phyloP scores from a whole-genome alignment of 1,140 invertebrate species.

The Melitaea cinxia region DNA sequence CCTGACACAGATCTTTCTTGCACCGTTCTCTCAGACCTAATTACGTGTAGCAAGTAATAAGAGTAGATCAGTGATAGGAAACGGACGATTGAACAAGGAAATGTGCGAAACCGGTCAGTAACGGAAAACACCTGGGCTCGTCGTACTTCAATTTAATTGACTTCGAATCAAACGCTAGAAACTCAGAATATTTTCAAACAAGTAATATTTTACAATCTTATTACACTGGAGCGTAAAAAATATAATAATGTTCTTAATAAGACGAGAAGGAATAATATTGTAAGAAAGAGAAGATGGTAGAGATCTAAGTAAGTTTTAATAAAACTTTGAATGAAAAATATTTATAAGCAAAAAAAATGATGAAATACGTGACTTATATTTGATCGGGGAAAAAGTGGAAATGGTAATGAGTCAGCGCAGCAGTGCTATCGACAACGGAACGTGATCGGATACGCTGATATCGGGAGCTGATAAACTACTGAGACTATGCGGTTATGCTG shows the following conservation, averaged over 20 bases:
- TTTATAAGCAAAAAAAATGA: neutral
- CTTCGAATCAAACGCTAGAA: too few species aligned
- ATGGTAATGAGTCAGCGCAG: constrained; percentile 52
- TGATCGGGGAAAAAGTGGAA: constrained; percentile 18
- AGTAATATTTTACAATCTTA: too few species aligned
- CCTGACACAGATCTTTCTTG: constrained; percentile 64
- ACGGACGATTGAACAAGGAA: constrained; percentile 48
- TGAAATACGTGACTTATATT: constrained; percentile 1
- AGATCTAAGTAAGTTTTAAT: neutral
- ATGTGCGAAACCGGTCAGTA: constrained; percentile 36
- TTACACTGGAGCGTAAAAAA: too few species aligned
- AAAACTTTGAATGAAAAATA: neutral
- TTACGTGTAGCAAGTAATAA: constrained; percentile 49
- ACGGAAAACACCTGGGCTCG: constrained; percentile 23
- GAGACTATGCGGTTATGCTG: neutral
- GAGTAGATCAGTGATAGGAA: constrained; percentile 58
- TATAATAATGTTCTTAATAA: too few species aligned
- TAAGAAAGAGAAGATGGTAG: neutral
- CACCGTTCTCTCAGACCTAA: constrained; percentile 60
- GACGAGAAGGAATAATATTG: too few species aligned
- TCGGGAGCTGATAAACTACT: constrained; percentile 29
- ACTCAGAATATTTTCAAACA: too few species aligned
- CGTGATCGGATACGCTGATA: constrained; percentile 65
- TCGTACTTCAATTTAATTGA: neutral
- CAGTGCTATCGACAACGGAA: constrained; percentile 51